Evolutionary conservation across 2,113 vertebrate species (phyloP), one percentile per base, ranked within the genome.

Genomic region (Pelusios castaneus): DNA sequence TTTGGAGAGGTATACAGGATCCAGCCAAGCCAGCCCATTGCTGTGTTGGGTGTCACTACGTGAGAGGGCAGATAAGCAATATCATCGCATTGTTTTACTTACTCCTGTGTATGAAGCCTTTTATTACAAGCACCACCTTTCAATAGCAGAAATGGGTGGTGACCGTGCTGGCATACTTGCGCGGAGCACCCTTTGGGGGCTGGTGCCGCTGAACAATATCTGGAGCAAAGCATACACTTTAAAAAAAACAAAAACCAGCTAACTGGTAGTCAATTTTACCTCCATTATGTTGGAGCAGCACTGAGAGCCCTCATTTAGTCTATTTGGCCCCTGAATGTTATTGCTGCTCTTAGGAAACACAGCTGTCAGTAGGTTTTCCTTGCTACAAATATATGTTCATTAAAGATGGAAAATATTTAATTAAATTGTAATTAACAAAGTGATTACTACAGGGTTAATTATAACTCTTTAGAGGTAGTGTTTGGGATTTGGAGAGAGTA

Each of bases 401-500:
- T 85, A 92, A 54, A 58, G 85, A 80, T 73, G 94, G 84, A 90
- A 95, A 91, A 95, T 89, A 97, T 95, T 70, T 97, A 93, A 94
- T 96, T 97, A 96, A 96, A 94, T 82, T 97, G 96, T 95, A 95
- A 97, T 96, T 97, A 86, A 96, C 96, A 94, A 96, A 97, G 94
- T 94, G 91, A 97, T 92, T 84, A 93, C 84, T 75, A 22, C 67
- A 67, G 29, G 58, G 88, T 90, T 97, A 96, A 96, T 97, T 95
- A 96, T 4, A 95, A 91, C 84, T 93, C 89, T 94, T 95, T 95
- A 90, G 24, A 88, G 87, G 91, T 87, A 97, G 81, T 80, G 41
- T 70, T 91, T 60, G 56, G 83, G 90, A 97, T 96, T 94, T 95
- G 91, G 54, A 97, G 84, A 81, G 80, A 87, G 60, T 82, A 47